These are phyloP conservation scores for Conus betulinus DNA, from an alignment of 1,140 invertebrate genomes.

Conservation along the genomic window DNA sequence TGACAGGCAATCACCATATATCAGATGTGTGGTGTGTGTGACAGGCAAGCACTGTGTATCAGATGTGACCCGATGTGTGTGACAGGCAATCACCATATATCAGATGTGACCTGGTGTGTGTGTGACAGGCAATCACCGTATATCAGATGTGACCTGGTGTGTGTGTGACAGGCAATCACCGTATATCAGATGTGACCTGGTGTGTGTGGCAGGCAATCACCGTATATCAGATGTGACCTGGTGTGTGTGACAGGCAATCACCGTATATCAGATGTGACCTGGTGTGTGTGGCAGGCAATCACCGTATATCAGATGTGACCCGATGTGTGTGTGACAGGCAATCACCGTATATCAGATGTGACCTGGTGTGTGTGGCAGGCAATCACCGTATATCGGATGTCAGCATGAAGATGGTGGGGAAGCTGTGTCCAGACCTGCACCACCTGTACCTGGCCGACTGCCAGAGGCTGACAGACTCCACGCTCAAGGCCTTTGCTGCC, in stretches of 20 bases:
- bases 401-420: slow-evolving; percentile 67
- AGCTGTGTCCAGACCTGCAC: slow-evolving; percentile 64
- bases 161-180: slow-evolving; percentile 65
- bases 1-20: slow-evolving; percentile 71
- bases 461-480: slow-evolving; percentile 70
- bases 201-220: slow-evolving; percentile 64
- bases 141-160: neutral
- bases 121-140: too few species aligned
- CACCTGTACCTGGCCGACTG: slow-evolving; percentile 75
- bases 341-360: slow-evolving; percentile 71
- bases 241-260: neutral
- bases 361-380: slow-evolving; percentile 52
- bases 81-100: too few species aligned
- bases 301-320: too few species aligned
- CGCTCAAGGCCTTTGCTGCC: slow-evolving; percentile 67
- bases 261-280: too few species aligned
- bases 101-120: too few species aligned
- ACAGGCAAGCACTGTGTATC: slow-evolving; percentile 72
- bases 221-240: slow-evolving; percentile 65
- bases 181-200: slow-evolving; percentile 67
- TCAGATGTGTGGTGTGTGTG: slow-evolving; percentile 57
- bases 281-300: too few species aligned
- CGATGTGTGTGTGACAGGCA: slow-evolving; percentile 56
- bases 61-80: slow-evolving; percentile 46
- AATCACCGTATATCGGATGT: slow-evolving; percentile 73